A percentile compares a stretch with the other conserved stretches of the same genome.
phyloP scores from a whole-genome alignment of 1,140 invertebrate species.

The Macrobrachium rosenbergii region DNA sequence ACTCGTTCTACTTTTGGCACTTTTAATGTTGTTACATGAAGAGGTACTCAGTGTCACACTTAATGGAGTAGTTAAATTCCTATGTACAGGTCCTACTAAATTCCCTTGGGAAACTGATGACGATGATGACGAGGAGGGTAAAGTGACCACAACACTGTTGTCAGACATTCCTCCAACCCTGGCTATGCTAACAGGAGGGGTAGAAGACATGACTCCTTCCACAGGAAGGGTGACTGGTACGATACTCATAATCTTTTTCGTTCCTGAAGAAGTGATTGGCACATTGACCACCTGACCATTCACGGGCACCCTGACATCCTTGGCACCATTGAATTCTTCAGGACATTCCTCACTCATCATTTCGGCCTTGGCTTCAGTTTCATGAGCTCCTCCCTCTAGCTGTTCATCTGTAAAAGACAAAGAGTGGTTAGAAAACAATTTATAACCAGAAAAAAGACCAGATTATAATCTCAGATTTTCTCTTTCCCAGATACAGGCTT shows the following conservation, averaged over 20 bases:
- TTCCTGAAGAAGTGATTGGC: not conserved
- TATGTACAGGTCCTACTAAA: not conserved
- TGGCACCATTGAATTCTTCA: not conserved
- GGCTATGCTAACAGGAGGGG: too few species aligned
- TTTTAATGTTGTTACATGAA: constrained; percentile 16
- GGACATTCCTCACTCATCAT: not conserved
- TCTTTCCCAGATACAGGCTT: too few species aligned
- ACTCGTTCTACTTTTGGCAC: constrained; percentile 33
- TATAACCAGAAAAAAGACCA: not conserved
- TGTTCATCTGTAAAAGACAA: constrained; percentile 26
- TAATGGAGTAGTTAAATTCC: constrained; percentile 23
- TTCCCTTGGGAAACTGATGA: not conserved
- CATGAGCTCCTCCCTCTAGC: constrained; percentile 28
- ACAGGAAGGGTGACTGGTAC: too few species aligned
- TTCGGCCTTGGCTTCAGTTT: not conserved
- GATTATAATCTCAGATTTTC: too few species aligned
- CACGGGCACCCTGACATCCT: not conserved
- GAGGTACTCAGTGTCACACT: constrained; percentile 23
- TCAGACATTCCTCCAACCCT: too few species aligned
- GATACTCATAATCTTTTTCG: too few species aligned
- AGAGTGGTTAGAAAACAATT: not conserved
- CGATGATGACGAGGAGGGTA: too few species aligned
- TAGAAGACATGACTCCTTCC: too few species aligned
- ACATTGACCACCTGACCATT: not conserved
- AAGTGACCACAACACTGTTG: too few species aligned